Percentiles rank a stretch among this genome's conserved stretches.
These are phyloP conservation scores for Allacma fusca DNA, from an alignment of 2,888 invertebrate genomes.

Conservation along the genomic window DNA sequence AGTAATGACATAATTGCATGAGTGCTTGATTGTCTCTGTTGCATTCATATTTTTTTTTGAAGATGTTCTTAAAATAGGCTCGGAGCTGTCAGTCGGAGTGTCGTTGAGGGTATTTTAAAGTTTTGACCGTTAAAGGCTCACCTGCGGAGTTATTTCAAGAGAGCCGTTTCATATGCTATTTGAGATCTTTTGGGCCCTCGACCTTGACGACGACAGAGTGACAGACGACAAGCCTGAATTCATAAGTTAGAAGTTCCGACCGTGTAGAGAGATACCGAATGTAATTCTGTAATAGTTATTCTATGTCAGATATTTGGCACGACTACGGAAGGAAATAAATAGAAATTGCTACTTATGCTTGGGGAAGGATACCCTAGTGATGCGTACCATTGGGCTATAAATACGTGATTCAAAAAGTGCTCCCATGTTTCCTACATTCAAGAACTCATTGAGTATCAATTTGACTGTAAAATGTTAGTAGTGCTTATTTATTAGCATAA, in stretches of 20 bases:
- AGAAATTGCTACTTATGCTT: not conserved
- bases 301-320: conserved; percentile 13
- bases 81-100: no score
- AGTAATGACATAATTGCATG: no score
- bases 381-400: not conserved
- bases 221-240: not conserved
- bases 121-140: not conserved
- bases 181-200: not conserved
- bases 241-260: no score
- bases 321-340: conserved; percentile 21
- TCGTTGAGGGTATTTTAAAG: no score
- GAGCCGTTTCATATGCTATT: not conserved
- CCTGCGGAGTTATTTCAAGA: not conserved
- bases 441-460: no score
- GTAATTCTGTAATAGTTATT: not conserved
- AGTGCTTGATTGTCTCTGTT: no score
- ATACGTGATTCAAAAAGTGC: not conserved
- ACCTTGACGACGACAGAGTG: conserved; percentile 9
- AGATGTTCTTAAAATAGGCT: no score
- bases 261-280: not conserved
- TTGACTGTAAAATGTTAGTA: no score
- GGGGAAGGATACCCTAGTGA: no score
- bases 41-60: no score
- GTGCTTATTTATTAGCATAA: no score
- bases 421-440: no score